Base-by-base conservation (phyloP, 2,888 invertebrate species). In the Drosophila picticornis region DNA sequence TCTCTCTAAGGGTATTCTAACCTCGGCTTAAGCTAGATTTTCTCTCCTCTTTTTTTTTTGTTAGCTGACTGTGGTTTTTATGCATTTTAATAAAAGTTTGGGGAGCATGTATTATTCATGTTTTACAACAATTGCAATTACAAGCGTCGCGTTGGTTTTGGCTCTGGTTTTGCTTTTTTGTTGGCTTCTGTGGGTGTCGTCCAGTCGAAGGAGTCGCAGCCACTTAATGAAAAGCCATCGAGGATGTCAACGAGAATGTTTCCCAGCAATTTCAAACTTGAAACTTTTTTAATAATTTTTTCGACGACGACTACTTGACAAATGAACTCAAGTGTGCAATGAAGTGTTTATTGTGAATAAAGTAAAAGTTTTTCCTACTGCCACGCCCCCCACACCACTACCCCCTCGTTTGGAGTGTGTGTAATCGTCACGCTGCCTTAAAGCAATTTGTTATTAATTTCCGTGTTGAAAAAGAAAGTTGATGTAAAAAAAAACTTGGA, bases 401-500 rank as follows among this genome's bases (percentile, higher is more conserved):
- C 3, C 46, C 16, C 19, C 25, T 27, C 56, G 9, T 3, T 27
- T 4, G 11, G 4, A 58, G 68, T 38, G 61, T 63, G 58, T 74
- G 73, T 70, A 80, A 78, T 86, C 77, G 87, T 82, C 83, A 75
- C 71, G 80, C 58, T 75, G 88, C 78, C 87, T 90, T 90, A 73
- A 77, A 80, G 82, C 87, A 88, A 91, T 89, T 91, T 89, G 86
- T 90, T 91, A 86, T 90, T 89, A 90, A 88, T 90, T 90, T 88
- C 85, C 88, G 75, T 75, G 75, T 75, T 76, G 73, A 72, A 59
- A 74, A 73, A 52, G 43, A 89, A 90, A 82, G 84, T 90, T 78
- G 59, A 65, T 68, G 56, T 46, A 72, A 75, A 67, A 72, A 58
- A 77, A 65, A 69, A 53, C 52, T 51, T 50, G 56, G 58, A 55